These are phyloP conservation scores for Seira ritae DNA, from an alignment of 2,888 invertebrate species.

Conservation along the genomic window DNA sequence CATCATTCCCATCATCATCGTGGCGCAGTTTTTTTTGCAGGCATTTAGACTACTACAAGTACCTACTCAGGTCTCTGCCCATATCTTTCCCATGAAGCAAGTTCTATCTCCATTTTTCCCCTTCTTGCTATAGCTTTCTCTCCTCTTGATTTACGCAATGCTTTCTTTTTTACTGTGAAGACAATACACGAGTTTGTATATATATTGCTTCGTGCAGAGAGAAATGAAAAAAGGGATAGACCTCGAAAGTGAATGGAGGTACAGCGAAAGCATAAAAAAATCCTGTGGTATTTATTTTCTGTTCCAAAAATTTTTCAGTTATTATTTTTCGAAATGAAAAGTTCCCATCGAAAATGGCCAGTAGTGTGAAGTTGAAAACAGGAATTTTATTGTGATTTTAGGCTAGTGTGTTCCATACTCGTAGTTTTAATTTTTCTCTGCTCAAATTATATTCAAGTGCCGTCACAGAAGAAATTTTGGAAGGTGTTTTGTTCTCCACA, in stretches of 20 bases:
- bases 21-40: slow-evolving; percentile 42
- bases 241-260: slow-evolving; percentile 29
- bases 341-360: slow-evolving; percentile 10
- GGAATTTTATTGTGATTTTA: slow-evolving; percentile 24
- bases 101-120: no score
- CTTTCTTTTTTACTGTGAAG: no score
- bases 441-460: neutral
- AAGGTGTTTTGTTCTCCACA: slow-evolving; percentile 17
- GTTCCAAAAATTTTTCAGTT: slow-evolving; percentile 29
- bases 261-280: slow-evolving; percentile 12
- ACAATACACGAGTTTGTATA: no score
- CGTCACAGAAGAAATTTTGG: neutral
- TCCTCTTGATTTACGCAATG: no score
- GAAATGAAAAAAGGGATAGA: slow-evolving; percentile 54
- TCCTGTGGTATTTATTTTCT: slow-evolving; percentile 27
- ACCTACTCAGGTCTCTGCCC: no score
- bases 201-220: no score
- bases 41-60: no score
- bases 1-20: slow-evolving; percentile 30
- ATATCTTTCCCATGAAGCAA: no score
- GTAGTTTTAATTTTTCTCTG: no score
- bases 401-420: slow-evolving; percentile 3
- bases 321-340: slow-evolving; percentile 29
- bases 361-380: neutral
- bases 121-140: no score